Evolutionary conservation across 2,113 vertebrate genomes (phyloP), one percentile per base, ranked within the genome.

Genomic region (Phaethon lepturus): DNA sequence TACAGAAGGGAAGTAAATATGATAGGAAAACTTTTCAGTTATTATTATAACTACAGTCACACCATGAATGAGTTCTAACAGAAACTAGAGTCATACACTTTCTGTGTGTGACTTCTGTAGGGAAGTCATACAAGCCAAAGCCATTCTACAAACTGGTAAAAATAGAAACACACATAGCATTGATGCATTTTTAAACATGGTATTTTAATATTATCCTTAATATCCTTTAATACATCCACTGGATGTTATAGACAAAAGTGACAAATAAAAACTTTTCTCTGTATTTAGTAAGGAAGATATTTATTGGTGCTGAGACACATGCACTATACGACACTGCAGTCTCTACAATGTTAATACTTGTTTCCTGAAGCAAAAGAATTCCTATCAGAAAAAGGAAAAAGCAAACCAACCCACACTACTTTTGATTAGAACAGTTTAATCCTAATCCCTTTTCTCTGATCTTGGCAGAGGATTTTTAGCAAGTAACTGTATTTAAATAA

Each of bases 391-490:
- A 24, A 72, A 67, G 86, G 91, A 23, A 29, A 55, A 13, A 10
- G 49, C 47, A 53, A 45, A n/a, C 22, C 22, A 83, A 63, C 23
- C 33, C 63, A 88, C 50, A 93, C 17, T 76, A 90, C 66, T 92
- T 95, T 96, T 98, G 97, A 99, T 98, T 99, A 98, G 95, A 97
- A 96, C 92, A 96, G 97, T 98, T 98, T 98, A 98, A 98, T 98
- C 97, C 96, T 99, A 99, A 99, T 99, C 98, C 98, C 64, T 94
- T 98, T 98, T 98, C 98, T 98, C 98, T 99, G 98, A 99, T 99
- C 98, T 98, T 98, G 96, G 96, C 97, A 98, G 97, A 98, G 96
- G 93, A 98, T 98, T 98, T 97, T 97, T 97, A 98, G 96, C 97
- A 97, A 98, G 98, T 98, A 98, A 98, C 98, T 98, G 96, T 98